Base-by-base conservation (phyloP, 1,140 invertebrate genomes). In the Cherax destructor region DNA sequence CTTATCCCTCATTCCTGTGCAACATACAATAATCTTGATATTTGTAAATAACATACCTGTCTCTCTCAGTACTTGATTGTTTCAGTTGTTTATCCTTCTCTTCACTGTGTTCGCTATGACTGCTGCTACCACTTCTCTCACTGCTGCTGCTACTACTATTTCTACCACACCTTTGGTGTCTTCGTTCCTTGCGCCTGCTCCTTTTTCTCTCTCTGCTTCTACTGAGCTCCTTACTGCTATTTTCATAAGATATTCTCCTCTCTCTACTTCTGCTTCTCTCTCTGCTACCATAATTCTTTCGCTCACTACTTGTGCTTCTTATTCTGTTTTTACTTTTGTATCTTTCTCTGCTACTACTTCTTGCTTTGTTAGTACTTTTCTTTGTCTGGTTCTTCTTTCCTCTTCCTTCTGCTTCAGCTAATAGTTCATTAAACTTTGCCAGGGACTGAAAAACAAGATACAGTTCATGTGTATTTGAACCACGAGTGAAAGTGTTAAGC, bases 331-430 rank as follows among this genome's bases (percentile, higher is more conserved):
- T 86, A 21, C 83, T 85, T 79, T 24, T 52, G 78, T 61, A n/a
- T 52, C 74, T 24, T 59, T 21, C 88, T 78, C 30, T 90, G 24
- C 81, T 24, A 47, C 69, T 30, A 50, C 30, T 78, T 61, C 88
- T 80, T 65, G 50, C 50, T 41, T 41, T 81, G 13, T 79, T 79
- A 30, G 76, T 78, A 74, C 86, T 89, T 50, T 16, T 65, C 83
- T 65, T 84, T 89, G 76, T 94, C 78, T 86, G 21, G 7, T 61
- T 88, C 30, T 72, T 91, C 61, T 86, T 87, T 74, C 79, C 94
- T 92, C 83, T 88, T 9, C 89, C 93, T 94, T 96, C 95, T n/a
- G 95, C 95, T 93, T 95, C 94, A 47, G 91, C 93, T 41, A 93
- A 83, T 24, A 93, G 83, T 69, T 93, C 89, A 80, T 93, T 74